Conservation (phyloP, 2,888 invertebrate species). For the Sarcophaga subvicina region DNA sequence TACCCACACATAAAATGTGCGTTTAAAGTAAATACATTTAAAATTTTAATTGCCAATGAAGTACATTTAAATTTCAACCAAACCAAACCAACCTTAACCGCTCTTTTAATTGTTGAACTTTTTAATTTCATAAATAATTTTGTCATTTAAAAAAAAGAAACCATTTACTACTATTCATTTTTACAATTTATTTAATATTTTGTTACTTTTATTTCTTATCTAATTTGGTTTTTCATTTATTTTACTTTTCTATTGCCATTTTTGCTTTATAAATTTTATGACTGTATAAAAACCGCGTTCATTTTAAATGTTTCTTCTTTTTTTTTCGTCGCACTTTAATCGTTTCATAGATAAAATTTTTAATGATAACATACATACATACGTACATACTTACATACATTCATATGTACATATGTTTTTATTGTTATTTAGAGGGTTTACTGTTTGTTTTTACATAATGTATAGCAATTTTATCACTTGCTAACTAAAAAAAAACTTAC, state of each 20-base stretch:
- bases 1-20: too few species aligned
- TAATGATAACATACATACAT: conserved; percentile 44
- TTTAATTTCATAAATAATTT: not conserved
- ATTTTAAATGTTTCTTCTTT: not conserved
- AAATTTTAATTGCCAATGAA: too few species aligned
- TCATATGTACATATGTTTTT: not conserved
- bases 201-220: not conserved
- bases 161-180: not conserved
- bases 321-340: conserved; percentile 23
- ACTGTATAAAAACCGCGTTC: not conserved
- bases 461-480: conserved; percentile 22
- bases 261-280: conserved; percentile 1
- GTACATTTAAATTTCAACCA: too few species aligned
- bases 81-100: not conserved
- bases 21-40: too few species aligned
- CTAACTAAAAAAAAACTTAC: conserved; percentile 11
- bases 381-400: too few species aligned
- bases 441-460: conserved; percentile 12
- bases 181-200: conserved; percentile 1
- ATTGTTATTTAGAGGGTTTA: conserved; percentile 12
- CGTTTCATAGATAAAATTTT: conserved; percentile 50
- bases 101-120: not conserved
- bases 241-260: not conserved
- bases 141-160: not conserved
- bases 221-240: not conserved